Evolutionary conservation across 2,797 vertebrate genomes (phyloP), one percentile per base, ranked within the genome.

Genomic region (Sebastes nivosus): DNA sequence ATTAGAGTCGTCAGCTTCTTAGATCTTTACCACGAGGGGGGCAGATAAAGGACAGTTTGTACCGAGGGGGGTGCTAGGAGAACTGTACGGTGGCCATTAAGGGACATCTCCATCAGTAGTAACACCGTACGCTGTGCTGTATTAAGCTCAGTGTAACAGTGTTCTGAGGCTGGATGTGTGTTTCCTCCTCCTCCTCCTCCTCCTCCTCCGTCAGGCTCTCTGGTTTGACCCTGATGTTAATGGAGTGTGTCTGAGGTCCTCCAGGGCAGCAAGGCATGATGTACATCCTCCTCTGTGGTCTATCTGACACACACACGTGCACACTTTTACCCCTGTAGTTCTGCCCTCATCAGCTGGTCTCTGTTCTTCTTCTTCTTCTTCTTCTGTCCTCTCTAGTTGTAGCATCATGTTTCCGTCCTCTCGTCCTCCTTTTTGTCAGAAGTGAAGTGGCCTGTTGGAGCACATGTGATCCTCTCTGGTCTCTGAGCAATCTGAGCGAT

Each of bases 231-330:
- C 83, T 50, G 79, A 88, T 27, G 52, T 67, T 90, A 91, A 90
- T 92, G 58, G 87, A 89, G 55, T 87, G 87, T 87, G 87, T 88
- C 85, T 87, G 85, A 89, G 66, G 80, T 84, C 73, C 80, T 88
- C 22, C 81, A 77, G 87, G 80, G 85, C 79, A 80, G 67, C 73
- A 58, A 69, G 55, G 64, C 59, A 88, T 72, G 77, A 85, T 82
- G 52, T 32, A 9, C 78, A 72, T 69, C 72, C 61, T 82, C 60
- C 20, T 72, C 77, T 72, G 77, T 30, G 77, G 55, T 70, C 72
- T 29, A 6, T 73, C 75, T 22, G 1, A 58, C 60, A 67, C 75
- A 58, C 70, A 70, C 64, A 69, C 46, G 57, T 46, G 61, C 32
- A 5, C 4, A 10, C 16, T 24, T 24, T 25, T 8, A 18, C 20